phyloP scores from a whole-genome alignment of 2,797 vertebrate genomes.

The Lepus oiostolus region DNA sequence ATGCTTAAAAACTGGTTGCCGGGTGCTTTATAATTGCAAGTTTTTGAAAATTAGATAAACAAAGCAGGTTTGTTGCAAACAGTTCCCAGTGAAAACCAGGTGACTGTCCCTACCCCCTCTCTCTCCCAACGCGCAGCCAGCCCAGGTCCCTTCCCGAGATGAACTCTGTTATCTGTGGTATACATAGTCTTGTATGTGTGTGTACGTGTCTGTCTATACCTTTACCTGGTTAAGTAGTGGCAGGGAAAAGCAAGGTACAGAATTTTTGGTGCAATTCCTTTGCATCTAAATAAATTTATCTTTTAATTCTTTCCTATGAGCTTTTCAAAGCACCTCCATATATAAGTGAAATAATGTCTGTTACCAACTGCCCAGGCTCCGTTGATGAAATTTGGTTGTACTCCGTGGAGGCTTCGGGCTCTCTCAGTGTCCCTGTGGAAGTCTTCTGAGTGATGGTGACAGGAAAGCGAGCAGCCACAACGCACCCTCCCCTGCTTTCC shows the following conservation, averaged over 20 bases:
- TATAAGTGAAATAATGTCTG: neutral
- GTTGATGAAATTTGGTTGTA: neutral
- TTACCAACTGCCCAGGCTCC: neutral
- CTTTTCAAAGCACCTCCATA: too few relatives aligned
- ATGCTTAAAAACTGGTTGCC: slow-evolving; percentile 22
- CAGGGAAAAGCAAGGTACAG: neutral
- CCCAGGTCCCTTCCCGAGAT: neutral
- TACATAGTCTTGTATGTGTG: neutral
- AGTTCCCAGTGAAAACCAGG: slow-evolving; percentile 39
- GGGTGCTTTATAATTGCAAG: slow-evolving; percentile 2
- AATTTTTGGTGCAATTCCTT: neutral
- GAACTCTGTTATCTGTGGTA: neutral
- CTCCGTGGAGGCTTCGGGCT: neutral
- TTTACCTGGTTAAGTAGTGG: neutral
- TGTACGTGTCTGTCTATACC: neutral
- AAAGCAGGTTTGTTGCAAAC: slow-evolving; percentile 43
- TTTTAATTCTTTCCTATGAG: too few relatives aligned
- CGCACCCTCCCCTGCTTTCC: neutral
- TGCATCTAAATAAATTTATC: too few relatives aligned
- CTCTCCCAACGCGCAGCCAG: neutral
- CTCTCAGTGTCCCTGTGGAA: slow-evolving; percentile 45
- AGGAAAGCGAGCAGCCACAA: neutral
- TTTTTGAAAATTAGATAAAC: neutral
- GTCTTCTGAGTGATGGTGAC: neutral
- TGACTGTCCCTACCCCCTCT: neutral